Evolutionary conservation across 2,888 invertebrate genomes (phyloP).

Genomic region (Steinernema scapterisci): DNA sequence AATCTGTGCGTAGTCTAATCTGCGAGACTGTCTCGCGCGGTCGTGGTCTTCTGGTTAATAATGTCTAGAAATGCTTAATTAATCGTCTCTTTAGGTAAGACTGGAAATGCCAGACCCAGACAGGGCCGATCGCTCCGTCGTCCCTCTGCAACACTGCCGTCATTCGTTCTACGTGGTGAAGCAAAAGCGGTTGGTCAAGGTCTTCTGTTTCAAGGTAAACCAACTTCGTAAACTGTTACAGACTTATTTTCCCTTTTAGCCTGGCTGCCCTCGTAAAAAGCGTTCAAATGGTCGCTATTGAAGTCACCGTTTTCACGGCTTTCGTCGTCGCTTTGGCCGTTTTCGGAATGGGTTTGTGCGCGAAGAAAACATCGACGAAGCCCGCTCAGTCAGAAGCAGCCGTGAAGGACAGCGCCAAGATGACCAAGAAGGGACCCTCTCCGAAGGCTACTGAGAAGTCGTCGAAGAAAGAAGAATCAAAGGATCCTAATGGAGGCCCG

Average conservation of each 20-base stretch:
- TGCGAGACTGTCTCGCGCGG: too few species aligned
- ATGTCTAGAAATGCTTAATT: too few species aligned
- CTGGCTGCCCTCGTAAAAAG: neutral
- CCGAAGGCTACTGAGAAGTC: neutral
- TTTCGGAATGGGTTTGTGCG: neutral
- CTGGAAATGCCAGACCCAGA: too few species aligned
- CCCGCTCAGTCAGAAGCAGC: neutral
- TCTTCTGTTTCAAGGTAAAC: neutral
- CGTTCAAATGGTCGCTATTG: neutral
- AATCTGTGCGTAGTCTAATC: too few species aligned
- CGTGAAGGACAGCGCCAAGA: neutral
- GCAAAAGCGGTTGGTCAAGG: neutral
- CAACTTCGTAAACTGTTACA: neutral
- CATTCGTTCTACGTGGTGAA: too few species aligned
- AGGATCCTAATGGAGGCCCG: neutral
- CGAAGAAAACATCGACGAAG: neutral
- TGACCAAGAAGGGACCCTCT: neutral
- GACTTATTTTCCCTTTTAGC: neutral
- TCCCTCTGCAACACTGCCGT: too few species aligned
- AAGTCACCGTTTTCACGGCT: neutral
- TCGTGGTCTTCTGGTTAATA: too few species aligned
- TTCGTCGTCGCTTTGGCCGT: neutral
- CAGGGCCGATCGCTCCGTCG: too few species aligned
- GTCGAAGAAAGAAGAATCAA: neutral
- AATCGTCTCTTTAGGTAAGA: too few species aligned